Conservation (phyloP, 2,113 vertebrate genomes). For the Motacilla alba region DNA sequence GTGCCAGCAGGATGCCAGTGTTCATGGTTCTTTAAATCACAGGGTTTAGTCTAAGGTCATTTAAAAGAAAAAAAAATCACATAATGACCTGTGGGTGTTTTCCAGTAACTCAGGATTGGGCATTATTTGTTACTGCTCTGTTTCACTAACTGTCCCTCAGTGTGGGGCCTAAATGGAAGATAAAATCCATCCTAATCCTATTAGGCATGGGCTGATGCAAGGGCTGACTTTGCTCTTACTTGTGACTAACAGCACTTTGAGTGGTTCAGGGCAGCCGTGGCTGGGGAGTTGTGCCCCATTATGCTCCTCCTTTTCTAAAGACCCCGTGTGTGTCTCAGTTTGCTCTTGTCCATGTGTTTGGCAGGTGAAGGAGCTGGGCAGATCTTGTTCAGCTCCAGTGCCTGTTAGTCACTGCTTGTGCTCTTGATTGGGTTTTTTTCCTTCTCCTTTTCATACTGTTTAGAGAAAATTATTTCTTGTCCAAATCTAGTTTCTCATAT, state of each 20-base stretch:
- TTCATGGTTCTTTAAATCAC: not conserved
- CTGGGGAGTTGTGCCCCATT: not conserved
- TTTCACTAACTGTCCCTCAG: not conserved
- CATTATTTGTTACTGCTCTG: not conserved
- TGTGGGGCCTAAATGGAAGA: constrained; percentile 46
- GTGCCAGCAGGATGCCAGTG: not conserved
- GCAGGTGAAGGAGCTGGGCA: not conserved
- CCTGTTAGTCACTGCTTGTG: not conserved
- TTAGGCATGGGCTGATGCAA: not conserved
- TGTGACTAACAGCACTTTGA: fast-evolving
- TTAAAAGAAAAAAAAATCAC: not conserved
- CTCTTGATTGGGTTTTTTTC: not conserved
- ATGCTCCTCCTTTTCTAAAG: not conserved
- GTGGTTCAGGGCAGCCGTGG: not conserved
- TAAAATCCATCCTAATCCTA: constrained; percentile 31
- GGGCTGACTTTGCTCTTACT: not conserved
- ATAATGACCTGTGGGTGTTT: not conserved
- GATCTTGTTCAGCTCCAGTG: not conserved
- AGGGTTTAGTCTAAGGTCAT: not conserved
- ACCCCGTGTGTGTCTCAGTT: fast-evolving
- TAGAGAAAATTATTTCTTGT: not conserved
- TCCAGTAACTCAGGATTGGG: not conserved
- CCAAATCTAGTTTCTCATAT: not conserved
- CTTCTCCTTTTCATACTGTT: not conserved
- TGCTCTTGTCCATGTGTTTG: not conserved